A percentile compares a stretch with the other conserved stretches of the same genome.
Evolutionary conservation across 1,140 invertebrate genomes (phyloP).

Genomic region (Adelges cooleyi): DNA sequence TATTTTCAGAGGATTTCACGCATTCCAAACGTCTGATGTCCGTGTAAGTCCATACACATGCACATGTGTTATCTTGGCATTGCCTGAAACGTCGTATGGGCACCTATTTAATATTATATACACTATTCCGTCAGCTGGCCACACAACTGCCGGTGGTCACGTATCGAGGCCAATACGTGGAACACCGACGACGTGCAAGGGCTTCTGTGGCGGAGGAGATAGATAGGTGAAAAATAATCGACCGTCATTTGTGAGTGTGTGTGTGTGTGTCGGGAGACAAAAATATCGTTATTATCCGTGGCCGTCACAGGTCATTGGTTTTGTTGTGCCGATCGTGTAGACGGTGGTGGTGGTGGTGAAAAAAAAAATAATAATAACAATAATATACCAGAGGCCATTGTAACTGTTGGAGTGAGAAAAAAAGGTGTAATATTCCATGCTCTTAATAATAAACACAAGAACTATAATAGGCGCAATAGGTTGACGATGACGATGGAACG

Average conservation of each 20-base stretch:
- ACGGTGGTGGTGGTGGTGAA: not conserved
- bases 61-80: too few species aligned
- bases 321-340: conserved; percentile 2
- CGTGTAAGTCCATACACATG: too few species aligned
- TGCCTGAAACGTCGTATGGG: too few species aligned
- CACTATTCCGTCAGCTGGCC: not conserved
- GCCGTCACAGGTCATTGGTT: conserved; percentile 25
- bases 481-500: not conserved
- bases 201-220: not conserved
- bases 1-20: too few species aligned
- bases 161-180: conserved; percentile 19
- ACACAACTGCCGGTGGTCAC: conserved; percentile 18
- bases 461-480: conserved; percentile 8
- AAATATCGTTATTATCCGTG: conserved; percentile 13
- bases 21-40: too few species aligned
- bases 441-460: conserved; percentile 15
- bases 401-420: conserved; percentile 16
- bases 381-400: conserved; percentile 17
- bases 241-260: conserved; percentile 1
- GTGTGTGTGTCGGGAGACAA: conserved; percentile 7
- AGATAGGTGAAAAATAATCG: conserved; percentile 25
- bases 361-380: conserved; percentile 1
- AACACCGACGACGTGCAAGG: not conserved
- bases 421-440: conserved; percentile 14
- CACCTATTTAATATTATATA: too few species aligned